Evolutionary conservation across 35 echinoderm and acorn worm species (phyloP).

Genomic region (Lytechinus pictus): DNA sequence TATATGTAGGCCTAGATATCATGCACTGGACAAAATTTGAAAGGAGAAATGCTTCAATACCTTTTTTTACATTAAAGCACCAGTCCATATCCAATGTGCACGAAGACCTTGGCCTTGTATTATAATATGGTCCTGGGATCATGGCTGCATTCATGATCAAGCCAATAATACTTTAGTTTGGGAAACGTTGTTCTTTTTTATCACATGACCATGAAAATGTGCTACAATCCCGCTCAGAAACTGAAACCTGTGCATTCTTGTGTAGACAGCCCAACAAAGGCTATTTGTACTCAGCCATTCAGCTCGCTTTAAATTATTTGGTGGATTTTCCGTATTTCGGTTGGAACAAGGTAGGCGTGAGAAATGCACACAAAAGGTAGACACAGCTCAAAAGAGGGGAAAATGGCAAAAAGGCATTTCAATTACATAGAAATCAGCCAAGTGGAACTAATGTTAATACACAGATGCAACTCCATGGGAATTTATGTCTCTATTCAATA

Average conservation of each 20-base stretch:
- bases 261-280: background rate
- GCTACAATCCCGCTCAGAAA: background rate
- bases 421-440: background rate
- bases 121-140: no score
- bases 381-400: background rate
- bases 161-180: background rate
- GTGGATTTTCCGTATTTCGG: conserved; percentile 18
- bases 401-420: background rate
- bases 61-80: background rate
- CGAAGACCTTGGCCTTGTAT: no score
- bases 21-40: no score
- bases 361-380: conserved; percentile 26
- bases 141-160: no score
- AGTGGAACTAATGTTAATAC: conserved; percentile 1
- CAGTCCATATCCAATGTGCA: background rate
- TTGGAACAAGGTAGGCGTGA: conserved; percentile 18
- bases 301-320: background rate
- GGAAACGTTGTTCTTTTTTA: background rate
- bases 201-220: background rate
- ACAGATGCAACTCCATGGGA: background rate
- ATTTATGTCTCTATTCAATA: background rate
- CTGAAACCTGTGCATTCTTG: conserved; percentile 1
- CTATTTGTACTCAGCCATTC: conserved; percentile 10
- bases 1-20: no score
- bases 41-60: background rate